Conservation (phyloP, 2,888 invertebrate species). For the Meteorus cinctellus region DNA sequence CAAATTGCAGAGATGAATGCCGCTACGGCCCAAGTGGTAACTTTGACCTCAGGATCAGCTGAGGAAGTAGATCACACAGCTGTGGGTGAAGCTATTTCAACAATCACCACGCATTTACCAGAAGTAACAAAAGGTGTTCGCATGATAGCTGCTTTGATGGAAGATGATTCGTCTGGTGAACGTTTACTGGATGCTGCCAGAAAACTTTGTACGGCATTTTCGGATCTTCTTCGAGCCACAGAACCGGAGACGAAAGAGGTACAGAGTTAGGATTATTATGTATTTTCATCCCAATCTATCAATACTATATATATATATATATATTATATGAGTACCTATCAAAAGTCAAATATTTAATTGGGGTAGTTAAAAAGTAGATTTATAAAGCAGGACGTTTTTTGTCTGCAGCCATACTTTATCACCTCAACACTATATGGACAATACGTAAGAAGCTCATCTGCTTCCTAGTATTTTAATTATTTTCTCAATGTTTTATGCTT, state of each 20-base stretch:
- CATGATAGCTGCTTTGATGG: constrained; percentile 96
- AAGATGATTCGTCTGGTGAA: constrained; percentile 88
- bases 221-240: constrained; percentile 94
- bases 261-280: constrained; percentile 11
- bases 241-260: constrained; percentile 95
- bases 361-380: neutral
- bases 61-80: constrained; percentile 96
- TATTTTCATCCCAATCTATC: too few relatives aligned
- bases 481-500: constrained; percentile 20
- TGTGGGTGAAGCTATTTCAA: constrained; percentile 97
- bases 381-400: constrained; percentile 8
- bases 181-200: constrained; percentile 93
- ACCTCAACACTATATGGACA: constrained; percentile 65
- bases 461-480: constrained; percentile 44
- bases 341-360: neutral
- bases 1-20: constrained; percentile 99
- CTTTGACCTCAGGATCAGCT: constrained; percentile 86
- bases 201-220: constrained; percentile 93
- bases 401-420: constrained; percentile 65
- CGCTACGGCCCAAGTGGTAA: constrained; percentile 97
- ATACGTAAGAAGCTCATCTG: constrained; percentile 64
- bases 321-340: neutral
- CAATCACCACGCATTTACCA: constrained; percentile 96
- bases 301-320: neutral
- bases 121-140: constrained; percentile 97